Evolutionary conservation across 1,140 invertebrate genomes (phyloP).

Genomic region (Drosophila quadrilineata): DNA sequence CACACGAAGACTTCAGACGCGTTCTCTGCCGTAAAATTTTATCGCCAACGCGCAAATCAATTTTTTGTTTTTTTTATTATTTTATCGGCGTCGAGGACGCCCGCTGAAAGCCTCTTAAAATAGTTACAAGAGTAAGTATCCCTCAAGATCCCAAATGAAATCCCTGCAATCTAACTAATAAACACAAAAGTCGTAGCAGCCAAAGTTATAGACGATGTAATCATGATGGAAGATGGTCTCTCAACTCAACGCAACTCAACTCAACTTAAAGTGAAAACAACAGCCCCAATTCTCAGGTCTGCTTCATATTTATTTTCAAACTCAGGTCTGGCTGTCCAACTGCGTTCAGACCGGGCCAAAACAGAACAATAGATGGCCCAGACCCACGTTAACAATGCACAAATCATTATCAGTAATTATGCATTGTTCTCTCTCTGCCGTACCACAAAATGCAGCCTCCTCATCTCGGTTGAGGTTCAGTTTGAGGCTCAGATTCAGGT

Average conservation of each 20-base stretch:
- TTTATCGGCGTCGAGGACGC: conserved; percentile 44
- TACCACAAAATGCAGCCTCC: conserved; percentile 37
- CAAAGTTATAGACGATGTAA: conserved; percentile 46
- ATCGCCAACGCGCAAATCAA: conserved; percentile 66
- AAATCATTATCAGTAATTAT: conserved; percentile 77
- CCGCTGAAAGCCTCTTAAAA: conserved; percentile 19
- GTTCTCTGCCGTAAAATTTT: conserved; percentile 61
- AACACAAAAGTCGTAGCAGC: too few relatives aligned
- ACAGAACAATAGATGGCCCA: conserved; percentile 56
- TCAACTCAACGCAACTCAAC: not conserved
- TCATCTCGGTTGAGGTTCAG: too few relatives aligned
- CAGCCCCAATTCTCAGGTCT: conserved; percentile 13
- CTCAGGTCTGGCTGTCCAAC: too few relatives aligned
- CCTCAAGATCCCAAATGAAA: conserved; percentile 4
- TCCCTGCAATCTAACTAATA: conserved; percentile 47
- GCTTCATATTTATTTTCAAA: not conserved
- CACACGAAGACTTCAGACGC: too few relatives aligned
- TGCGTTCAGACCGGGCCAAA: conserved; percentile 1
- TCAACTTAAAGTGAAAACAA: too few relatives aligned
- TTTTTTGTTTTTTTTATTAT: conserved; percentile 79
- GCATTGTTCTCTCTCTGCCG: conserved; percentile 49
- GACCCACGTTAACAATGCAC: conserved; percentile 57
- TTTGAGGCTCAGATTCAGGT: too few relatives aligned
- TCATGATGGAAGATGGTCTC: conserved; percentile 24
- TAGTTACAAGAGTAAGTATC: not conserved